phyloP scores from a whole-genome alignment of 2,797 vertebrate genomes.

The Spea hammondii region DNA sequence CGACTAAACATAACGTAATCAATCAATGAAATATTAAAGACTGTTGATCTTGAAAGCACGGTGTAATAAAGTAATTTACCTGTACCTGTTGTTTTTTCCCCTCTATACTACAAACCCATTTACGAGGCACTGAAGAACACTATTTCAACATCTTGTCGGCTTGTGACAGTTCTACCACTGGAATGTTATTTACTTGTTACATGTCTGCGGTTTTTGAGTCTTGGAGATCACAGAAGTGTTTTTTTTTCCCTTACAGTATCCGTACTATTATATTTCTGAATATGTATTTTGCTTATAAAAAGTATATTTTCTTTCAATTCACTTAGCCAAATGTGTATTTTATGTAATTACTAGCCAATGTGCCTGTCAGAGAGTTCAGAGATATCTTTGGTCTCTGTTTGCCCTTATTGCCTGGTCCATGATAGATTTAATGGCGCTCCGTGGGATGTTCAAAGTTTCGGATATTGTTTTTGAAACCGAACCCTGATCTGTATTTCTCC shows the following conservation, averaged over 20 bases:
- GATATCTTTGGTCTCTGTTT: no score
- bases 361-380: no score
- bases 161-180: slow-evolving; percentile 59
- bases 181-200: slow-evolving; percentile 70
- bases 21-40: no score
- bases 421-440: no score
- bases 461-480: no score
- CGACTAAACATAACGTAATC: no score
- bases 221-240: background rate
- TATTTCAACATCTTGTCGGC: slow-evolving; percentile 63
- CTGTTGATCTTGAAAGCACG: slow-evolving; percentile 27
- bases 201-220: slow-evolving; percentile 59
- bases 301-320: background rate
- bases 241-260: background rate
- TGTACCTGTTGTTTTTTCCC: slow-evolving; percentile 35
- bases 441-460: no score
- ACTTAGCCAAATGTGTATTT: background rate
- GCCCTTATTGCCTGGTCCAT: no score
- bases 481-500: no score
- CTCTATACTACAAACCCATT: slow-evolving; percentile 38
- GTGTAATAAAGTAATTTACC: background rate
- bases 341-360: background rate
- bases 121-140: slow-evolving; percentile 52
- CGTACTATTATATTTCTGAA: background rate
- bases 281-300: background rate